Conservation (phyloP, 2,888 invertebrate genomes). For the Mycogona germanica region DNA sequence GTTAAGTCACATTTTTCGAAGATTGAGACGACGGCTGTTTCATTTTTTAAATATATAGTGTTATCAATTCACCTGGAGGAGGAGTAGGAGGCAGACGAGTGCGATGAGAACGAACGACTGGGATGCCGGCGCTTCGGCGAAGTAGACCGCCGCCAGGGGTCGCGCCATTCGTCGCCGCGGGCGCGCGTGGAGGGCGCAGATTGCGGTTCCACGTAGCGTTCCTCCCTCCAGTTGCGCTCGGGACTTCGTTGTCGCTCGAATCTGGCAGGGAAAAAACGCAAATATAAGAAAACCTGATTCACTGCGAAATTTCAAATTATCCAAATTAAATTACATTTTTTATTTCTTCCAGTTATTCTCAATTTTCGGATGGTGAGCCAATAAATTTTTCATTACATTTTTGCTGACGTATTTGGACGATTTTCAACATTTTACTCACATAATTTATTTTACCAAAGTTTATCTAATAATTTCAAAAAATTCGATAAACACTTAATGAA, state of each 20-base stretch:
- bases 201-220: conserved; percentile 12
- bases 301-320: background rate
- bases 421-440: background rate
- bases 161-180: conserved; percentile 81
- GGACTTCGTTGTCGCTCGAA: conserved; percentile 13
- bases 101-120: conserved; percentile 19
- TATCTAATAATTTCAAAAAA: too few relatives aligned
- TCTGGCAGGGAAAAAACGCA: background rate
- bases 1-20: too few relatives aligned
- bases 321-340: too few relatives aligned
- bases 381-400: too few relatives aligned
- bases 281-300: background rate
- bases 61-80: conserved; percentile 16
- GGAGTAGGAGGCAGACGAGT: conserved; percentile 18
- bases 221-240: conserved; percentile 17
- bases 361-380: background rate
- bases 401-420: background rate
- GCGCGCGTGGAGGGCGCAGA: background rate
- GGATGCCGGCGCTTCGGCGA: conserved; percentile 17
- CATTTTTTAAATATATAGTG: background rate
- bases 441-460: too few relatives aligned
- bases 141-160: conserved; percentile 55
- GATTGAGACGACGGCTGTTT: too few relatives aligned
- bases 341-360: too few relatives aligned
- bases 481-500: too few relatives aligned